These are phyloP conservation scores for Acanthosepion pharaonis DNA, from an alignment of 2,888 invertebrate species.

Conservation along the genomic window DNA sequence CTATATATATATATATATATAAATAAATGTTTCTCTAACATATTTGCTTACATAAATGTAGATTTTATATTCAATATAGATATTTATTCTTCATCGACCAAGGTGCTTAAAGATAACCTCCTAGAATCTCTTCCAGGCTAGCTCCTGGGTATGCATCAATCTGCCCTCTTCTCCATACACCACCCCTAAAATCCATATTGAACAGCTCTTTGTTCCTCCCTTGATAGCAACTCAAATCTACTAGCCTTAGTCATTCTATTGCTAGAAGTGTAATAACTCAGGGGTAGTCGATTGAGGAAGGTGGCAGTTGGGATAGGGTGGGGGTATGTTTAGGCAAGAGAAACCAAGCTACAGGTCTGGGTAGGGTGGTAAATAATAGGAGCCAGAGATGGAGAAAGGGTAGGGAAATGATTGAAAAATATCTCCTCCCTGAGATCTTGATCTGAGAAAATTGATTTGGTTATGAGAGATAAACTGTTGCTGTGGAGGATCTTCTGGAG, in stretches of 20 bases:
- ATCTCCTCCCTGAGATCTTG: constrained; percentile 13
- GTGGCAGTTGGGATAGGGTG: neutral
- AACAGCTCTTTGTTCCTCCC: constrained; percentile 13
- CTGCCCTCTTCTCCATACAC: neutral
- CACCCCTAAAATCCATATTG: neutral
- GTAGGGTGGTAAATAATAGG: neutral
- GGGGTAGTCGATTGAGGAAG: neutral
- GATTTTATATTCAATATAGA: neutral
- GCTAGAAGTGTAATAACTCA: constrained; percentile 9
- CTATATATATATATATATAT: neutral
- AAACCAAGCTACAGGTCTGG: neutral
- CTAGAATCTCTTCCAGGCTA: neutral
- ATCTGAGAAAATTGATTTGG: constrained; percentile 22
- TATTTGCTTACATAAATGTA: neutral
- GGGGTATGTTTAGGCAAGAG: neutral
- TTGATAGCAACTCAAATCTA: constrained; percentile 33
- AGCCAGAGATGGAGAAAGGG: neutral
- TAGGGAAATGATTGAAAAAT: neutral
- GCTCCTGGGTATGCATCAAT: neutral
- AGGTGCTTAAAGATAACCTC: neutral
- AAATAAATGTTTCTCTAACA: neutral
- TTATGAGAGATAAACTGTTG: constrained; percentile 33
- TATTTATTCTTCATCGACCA: neutral
- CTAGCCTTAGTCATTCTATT: constrained; percentile 20
- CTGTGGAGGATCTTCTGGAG: neutral